A percentile compares a stretch with the other conserved stretches of the same genome.
Evolutionary conservation across 92 coral and sea anemone genomes (phyloP).

Genomic region (Montipora capitata): DNA sequence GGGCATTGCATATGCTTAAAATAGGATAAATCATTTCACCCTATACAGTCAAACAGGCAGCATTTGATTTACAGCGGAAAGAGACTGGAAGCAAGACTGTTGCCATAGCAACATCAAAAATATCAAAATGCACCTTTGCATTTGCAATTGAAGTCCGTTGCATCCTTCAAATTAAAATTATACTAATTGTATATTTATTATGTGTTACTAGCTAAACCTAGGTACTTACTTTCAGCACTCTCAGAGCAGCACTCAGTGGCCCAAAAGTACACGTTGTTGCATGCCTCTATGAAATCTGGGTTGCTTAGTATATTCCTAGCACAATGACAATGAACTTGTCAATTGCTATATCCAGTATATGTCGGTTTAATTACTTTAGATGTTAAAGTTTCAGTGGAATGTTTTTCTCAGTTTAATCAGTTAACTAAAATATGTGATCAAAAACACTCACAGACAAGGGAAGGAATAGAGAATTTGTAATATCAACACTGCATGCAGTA

Average conservation of each 20-base stretch:
- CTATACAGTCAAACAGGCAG: too few species aligned
- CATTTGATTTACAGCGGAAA: too few species aligned
- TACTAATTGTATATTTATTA: not conserved
- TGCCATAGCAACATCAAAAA: too few species aligned
- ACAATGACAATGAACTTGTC: too few species aligned
- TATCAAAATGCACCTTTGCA: not conserved
- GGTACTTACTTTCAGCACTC: slow-evolving; percentile 7
- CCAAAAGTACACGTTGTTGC: slow-evolving; percentile 11
- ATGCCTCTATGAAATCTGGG: not conserved
- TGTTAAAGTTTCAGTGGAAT: not conserved
- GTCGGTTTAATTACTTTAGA: not conserved
- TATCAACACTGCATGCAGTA: not conserved
- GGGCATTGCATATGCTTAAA: too few species aligned
- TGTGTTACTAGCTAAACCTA: not conserved
- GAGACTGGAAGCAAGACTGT: too few species aligned
- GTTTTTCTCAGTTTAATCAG: not conserved
- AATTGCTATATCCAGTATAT: not conserved
- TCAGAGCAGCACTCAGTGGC: not conserved
- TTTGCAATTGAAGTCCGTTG: not conserved
- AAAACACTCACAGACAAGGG: not conserved
- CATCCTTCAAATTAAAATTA: not conserved
- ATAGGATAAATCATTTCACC: too few species aligned
- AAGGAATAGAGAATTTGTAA: not conserved
- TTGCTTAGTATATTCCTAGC: not conserved
- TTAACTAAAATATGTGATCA: too few species aligned